Percentiles rank a stretch among this genome's conserved stretches.
Conservation (phyloP, 2,888 invertebrate genomes). For the Diogma glabrata region DNA sequence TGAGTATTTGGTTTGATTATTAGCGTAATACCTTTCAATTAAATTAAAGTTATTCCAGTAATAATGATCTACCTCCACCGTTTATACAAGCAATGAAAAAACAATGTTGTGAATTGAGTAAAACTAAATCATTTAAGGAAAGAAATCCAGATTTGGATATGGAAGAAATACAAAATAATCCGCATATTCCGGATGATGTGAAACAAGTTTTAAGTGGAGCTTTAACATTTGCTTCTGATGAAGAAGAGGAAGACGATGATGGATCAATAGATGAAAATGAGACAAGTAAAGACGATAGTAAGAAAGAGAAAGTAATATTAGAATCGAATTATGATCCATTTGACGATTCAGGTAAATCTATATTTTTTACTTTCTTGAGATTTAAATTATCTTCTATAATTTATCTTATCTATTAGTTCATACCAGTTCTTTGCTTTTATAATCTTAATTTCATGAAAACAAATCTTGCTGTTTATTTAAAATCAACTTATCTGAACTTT, state of each 20-base stretch:
- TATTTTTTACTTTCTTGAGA: conserved; percentile 2
- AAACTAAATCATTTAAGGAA: conserved; percentile 36
- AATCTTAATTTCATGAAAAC: not conserved
- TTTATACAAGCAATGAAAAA: conserved; percentile 34
- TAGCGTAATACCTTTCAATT: not conserved
- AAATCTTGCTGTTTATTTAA: not conserved
- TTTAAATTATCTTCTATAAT: too few species aligned
- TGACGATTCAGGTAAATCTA: conserved; percentile 34
- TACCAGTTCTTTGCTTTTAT: not conserved
- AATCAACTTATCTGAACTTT: not conserved
- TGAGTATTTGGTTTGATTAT: conserved; percentile 35
- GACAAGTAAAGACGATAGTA: not conserved
- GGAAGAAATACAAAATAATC: conserved; percentile 36
- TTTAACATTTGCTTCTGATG: conserved; percentile 29
- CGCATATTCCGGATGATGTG: conserved; percentile 35
- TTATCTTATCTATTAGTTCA: not conserved
- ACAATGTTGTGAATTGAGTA: conserved; percentile 32
- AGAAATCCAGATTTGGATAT: conserved; percentile 37
- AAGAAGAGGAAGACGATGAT: conserved; percentile 24
- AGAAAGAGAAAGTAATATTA: conserved; percentile 19
- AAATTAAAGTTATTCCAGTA: conserved; percentile 1
- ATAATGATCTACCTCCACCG: conserved; percentile 23
- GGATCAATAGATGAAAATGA: conserved; percentile 13
- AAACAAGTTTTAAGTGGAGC: conserved; percentile 36
- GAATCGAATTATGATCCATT: conserved; percentile 33